Evolutionary conservation across 2,888 invertebrate genomes (phyloP).

Genomic region (Cinara cedri): DNA sequence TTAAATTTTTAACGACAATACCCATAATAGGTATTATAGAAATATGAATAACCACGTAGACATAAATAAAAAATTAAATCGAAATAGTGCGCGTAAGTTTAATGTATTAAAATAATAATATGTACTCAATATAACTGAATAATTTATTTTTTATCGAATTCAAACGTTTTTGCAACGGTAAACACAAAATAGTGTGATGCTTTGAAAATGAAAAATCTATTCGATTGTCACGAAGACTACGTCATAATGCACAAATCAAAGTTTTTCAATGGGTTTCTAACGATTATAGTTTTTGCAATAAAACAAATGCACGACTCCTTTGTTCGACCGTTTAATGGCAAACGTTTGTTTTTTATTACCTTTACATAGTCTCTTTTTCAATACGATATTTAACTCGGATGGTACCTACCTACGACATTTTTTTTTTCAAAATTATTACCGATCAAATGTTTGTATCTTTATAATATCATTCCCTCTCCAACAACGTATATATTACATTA

Average conservation of each 20-base stretch:
- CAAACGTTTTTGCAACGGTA: constrained; percentile 9
- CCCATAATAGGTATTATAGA: too few species aligned
- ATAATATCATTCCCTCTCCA: background rate
- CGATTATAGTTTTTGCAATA: constrained; percentile 45
- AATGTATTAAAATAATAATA: too few species aligned
- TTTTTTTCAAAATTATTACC: constrained; percentile 17
- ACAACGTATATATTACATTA: too few species aligned
- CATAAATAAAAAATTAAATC: too few species aligned
- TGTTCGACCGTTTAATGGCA: constrained; percentile 39
- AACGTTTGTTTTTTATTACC: constrained; percentile 52
- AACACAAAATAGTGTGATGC: background rate
- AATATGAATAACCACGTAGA: too few species aligned
- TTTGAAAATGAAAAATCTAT: background rate
- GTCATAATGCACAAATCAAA: constrained; percentile 28
- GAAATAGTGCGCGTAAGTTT: too few species aligned
- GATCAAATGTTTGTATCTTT: constrained; percentile 16
- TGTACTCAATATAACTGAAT: too few species aligned
- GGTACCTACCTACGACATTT: constrained; percentile 30
- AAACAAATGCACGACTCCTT: constrained; percentile 36
- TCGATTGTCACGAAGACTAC: background rate
- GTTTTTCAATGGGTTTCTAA: constrained; percentile 41
- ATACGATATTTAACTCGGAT: constrained; percentile 1
- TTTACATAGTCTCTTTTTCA: constrained; percentile 29
- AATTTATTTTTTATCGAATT: background rate
- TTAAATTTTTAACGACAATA: too few species aligned